Percentiles rank a stretch among this genome's conserved stretches.
Evolutionary conservation across 2,113 vertebrate species (phyloP).

Genomic region (Hystrix brachyura): DNA sequence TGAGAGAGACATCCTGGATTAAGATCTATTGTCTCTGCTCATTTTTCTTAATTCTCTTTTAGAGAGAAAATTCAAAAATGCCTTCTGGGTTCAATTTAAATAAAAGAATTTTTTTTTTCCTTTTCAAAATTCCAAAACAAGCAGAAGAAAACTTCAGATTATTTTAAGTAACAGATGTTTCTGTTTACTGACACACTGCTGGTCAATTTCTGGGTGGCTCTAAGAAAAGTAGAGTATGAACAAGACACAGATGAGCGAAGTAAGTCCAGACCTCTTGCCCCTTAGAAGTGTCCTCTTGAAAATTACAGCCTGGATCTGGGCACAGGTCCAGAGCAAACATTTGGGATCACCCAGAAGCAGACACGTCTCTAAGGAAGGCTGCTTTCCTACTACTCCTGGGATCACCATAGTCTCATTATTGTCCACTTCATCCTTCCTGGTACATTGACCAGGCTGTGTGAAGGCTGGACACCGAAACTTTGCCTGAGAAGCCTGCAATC

Average conservation of each 20-base stretch:
- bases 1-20: not conserved
- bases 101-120: not conserved
- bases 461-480: not conserved
- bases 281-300: constrained; percentile 41
- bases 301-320: not conserved
- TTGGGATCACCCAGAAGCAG: constrained; percentile 47
- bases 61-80: constrained; percentile 50
- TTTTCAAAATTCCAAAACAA: constrained; percentile 45
- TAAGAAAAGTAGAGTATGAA: constrained; percentile 38
- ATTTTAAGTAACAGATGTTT: constrained; percentile 52
- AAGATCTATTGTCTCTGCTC: not conserved
- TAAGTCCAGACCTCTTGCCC: constrained; percentile 1
- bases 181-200: constrained; percentile 23
- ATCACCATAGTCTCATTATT: not conserved
- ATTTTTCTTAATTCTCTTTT: constrained; percentile 39
- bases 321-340: constrained; percentile 54
- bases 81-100: constrained; percentile 47
- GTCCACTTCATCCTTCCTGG: not conserved
- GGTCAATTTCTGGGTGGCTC: constrained; percentile 60
- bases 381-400: not conserved
- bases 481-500: not conserved
- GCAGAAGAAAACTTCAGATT: constrained; percentile 50
- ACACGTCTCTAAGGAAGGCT: not conserved
- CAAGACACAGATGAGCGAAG: constrained; percentile 18
- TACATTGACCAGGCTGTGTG: not conserved